These are phyloP conservation scores for Malurus elegans DNA, from an alignment of 2,113 vertebrate species.

Conservation along the genomic window DNA sequence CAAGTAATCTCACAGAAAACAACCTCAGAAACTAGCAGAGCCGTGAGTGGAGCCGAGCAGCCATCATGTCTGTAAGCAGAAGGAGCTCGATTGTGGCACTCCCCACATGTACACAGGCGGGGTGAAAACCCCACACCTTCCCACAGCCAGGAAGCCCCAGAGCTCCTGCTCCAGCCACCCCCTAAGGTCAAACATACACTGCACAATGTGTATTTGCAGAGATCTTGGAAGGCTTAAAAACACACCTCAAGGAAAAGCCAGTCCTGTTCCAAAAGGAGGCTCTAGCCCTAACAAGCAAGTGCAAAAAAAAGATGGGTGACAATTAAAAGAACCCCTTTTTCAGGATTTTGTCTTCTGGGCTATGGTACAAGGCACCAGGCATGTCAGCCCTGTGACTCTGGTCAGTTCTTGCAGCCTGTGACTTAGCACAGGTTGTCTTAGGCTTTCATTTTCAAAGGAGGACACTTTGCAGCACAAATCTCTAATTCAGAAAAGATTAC, in stretches of 20 bases:
- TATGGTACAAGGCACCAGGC: neutral
- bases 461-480: neutral
- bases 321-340: neutral
- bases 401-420: neutral
- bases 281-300: neutral
- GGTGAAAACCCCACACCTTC: neutral
- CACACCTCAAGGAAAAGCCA: neutral
- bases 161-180: neutral
- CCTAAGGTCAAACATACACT: neutral
- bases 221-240: neutral
- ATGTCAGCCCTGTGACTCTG: neutral
- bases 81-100: neutral
- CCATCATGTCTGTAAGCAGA: neutral
- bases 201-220: neutral
- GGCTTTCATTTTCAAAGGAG: neutral
- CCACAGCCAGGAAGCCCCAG: neutral
- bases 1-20: neutral
- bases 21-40: neutral
- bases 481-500: neutral
- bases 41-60: neutral
- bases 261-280: neutral
- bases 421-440: neutral
- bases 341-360: neutral
- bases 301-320: neutral
- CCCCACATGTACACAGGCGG: rapidly evolving